phyloP scores from a whole-genome alignment of 2,113 vertebrate genomes.

The Elgaria multicarinata region DNA sequence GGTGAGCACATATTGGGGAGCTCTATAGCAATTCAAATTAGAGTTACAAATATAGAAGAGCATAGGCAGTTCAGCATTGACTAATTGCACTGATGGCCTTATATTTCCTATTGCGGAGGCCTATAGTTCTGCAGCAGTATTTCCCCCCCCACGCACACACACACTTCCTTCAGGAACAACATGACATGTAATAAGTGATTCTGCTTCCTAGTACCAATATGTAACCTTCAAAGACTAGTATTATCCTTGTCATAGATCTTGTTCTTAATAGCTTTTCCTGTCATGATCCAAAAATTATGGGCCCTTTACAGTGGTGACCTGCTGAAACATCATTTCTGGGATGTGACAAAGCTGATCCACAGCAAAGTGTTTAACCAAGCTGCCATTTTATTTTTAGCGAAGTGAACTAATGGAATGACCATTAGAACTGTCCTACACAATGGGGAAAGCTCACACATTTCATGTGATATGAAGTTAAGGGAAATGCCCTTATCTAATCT shows the following conservation, averaged over 20 bases:
- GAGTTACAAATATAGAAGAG: not conserved
- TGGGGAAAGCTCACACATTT: not conserved
- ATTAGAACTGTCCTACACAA: not conserved
- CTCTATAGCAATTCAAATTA: not conserved
- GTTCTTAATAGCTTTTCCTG: not conserved
- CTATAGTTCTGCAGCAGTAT: not conserved
- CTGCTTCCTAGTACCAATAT: not conserved
- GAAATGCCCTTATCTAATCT: not conserved
- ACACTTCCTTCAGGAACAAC: too few species aligned
- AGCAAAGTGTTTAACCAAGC: not conserved
- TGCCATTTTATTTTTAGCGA: slow-evolving; percentile 20
- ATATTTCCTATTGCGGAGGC: not conserved
- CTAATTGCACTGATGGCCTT: not conserved
- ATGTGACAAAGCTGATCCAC: not conserved
- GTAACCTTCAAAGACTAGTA: slow-evolving; percentile 28
- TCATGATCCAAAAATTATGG: not conserved
- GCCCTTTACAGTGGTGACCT: slow-evolving; percentile 1
- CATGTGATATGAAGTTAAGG: not conserved
- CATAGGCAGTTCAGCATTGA: not conserved
- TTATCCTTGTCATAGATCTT: slow-evolving; percentile 26
- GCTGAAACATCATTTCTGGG: slow-evolving; percentile 11
- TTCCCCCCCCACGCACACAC: too few species aligned
- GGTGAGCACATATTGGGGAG: too few species aligned
- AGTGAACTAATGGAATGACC: not conserved
- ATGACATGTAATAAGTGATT: slow-evolving; percentile 13